Base-by-base conservation (phyloP, 2,888 invertebrate species). In the Andricus quercusramuli region DNA sequence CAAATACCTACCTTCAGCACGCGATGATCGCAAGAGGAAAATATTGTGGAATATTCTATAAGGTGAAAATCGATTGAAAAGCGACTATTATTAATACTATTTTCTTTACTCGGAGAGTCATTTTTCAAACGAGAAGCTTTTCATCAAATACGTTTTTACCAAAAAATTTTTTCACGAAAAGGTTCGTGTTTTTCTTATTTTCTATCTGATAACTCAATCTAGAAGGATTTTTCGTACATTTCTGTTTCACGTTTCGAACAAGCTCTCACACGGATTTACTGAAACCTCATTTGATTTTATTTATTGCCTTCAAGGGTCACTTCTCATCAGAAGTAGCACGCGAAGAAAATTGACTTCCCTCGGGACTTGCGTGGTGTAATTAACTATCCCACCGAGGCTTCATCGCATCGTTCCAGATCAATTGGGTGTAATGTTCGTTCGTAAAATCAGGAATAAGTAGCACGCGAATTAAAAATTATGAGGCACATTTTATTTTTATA, bases 281-380 rank as follows among this genome's bases (percentile, higher is more conserved):
- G 37, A 74, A 74, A 74, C 56, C 74, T 74, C 74, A 56, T 74
- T 74, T 74, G 56, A 74, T 56, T 56, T 74, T 56, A 74, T 74
- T 56, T 74, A 74, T 56, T 74, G n/a, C 74, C 74, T 74, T 22
- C 15, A 29, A 32, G 74, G 74, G 74, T 74, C 74, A 74, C 56
- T 74, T 74, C 74, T 74, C 74, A 74, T 74, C 37, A 74, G 51
- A 56, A 74, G 56, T 74, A 56, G 74, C 74, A 74, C 74, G 74
- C 74, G 74, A 74, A 74, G 74, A 74, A 74, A 74, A 74, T 74
- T 74, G 74, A 74, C 74, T 74, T 74, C 74, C 74, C 74, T n/a
- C 32, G 56, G 74, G 74, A 74, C 74, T 74, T n/a, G 74, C 56
- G 56, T 74, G 74, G 74, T 56, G 74, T 74, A 74, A 74, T 74